Percentiles rank a stretch among this genome's conserved stretches.
Evolutionary conservation across 92 coral and sea anemone genomes (phyloP).

Genomic region (Phenganax subtilis): DNA sequence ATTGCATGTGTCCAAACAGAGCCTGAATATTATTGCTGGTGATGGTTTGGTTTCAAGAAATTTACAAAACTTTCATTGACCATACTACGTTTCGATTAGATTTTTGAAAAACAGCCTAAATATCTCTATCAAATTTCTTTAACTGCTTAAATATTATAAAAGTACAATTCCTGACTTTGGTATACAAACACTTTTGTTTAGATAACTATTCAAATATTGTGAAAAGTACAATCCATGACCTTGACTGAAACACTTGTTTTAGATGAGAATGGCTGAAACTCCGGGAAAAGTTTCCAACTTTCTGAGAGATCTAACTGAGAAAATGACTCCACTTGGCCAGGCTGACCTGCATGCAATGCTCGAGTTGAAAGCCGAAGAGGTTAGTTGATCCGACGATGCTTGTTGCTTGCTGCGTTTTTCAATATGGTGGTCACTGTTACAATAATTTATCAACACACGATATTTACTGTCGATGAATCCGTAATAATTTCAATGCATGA

Average conservation of each 20-base stretch:
- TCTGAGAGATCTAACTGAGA: slow-evolving; percentile 64
- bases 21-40: too few relatives aligned
- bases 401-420: too few relatives aligned
- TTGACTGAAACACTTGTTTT: background rate
- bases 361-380: slow-evolving; percentile 80
- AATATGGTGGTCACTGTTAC: background rate
- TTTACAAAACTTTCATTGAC: too few relatives aligned
- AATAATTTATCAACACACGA: too few relatives aligned
- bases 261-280: slow-evolving; percentile 93
- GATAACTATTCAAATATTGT: background rate
- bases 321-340: slow-evolving; percentile 68
- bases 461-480: too few relatives aligned
- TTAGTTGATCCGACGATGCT: slow-evolving; percentile 3
- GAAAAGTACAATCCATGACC: background rate
- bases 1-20: too few relatives aligned
- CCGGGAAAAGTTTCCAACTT: slow-evolving; percentile 78
- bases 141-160: background rate
- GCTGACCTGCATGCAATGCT: slow-evolving; percentile 65
- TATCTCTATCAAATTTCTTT: background rate
- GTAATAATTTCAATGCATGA: too few relatives aligned
- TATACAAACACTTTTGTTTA: background rate
- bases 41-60: too few relatives aligned
- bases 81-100: too few relatives aligned
- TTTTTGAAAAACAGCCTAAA: background rate
- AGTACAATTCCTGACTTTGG: too few relatives aligned